Base-by-base conservation (phyloP, 2,113 vertebrate species). In the Agelaius phoeniceus region DNA sequence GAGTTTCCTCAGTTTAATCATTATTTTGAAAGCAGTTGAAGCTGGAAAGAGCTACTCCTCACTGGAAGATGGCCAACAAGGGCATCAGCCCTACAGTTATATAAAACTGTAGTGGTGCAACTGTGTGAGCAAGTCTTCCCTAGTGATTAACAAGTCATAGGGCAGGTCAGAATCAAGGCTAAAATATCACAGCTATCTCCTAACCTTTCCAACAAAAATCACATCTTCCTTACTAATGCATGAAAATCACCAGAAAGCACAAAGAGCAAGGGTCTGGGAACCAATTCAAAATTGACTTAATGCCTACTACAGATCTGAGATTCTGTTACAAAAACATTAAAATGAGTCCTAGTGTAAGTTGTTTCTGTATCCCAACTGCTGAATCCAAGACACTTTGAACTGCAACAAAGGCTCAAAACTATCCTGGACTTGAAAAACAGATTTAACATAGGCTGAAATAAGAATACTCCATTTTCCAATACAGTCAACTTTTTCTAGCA, bases 1-100 rank as follows among this genome's bases (percentile, higher is more conserved):
- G 73, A 86, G 43, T 59, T 74, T 74, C 57, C 48, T 67, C 76
- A 84, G 59, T 55, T 90, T 86, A 90, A 51, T 78, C 55, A 81
- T 77, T 71, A 71, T 71, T 95, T 92, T 90, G 65, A 65, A 93
- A 92, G 76, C 30, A 51, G 85, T 30, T 77, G 68, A 55, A 81
- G 59, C 23, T 92, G 57, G 39, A 75, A 75, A 79, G 44, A 85
- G 41, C 41, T 89, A 82, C 51, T 89, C 13, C 54, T 93, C 68
- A 72, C 74, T 61, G 54, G 75, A 82, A 76, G 24, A 52, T 9
- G 41, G 84, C 84, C 92, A 94, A 94, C 31, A 86, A 95, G 33
- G 27, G 57, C 81, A 93, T 27, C 49, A 63, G 71, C 66, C 37
- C 66, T 57, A 61, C 7, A 27, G 33, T 72, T 94, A 63, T 0